These are phyloP conservation scores for Ochotona princeps DNA, from an alignment of 2,113 vertebrate genomes.

Conservation along the genomic window DNA sequence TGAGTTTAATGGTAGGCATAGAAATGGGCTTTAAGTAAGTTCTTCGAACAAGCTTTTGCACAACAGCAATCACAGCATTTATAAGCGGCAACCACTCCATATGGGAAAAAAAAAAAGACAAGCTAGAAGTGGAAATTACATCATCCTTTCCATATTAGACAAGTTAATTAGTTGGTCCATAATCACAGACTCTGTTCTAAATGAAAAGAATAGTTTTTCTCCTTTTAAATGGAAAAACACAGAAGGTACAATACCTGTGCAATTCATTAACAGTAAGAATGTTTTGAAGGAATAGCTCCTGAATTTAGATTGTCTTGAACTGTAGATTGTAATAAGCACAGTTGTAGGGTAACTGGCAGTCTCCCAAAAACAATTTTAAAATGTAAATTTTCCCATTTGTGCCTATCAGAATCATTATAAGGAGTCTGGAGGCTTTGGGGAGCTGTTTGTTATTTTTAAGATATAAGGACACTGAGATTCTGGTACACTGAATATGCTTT, in stretches of 20 bases:
- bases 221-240: slow-evolving; percentile 60
- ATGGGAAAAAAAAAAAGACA: slow-evolving; percentile 55
- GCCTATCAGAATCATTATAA: background rate
- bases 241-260: slow-evolving; percentile 60
- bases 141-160: slow-evolving; percentile 58
- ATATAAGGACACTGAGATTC: background rate
- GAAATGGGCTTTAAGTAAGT: slow-evolving; percentile 78
- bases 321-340: slow-evolving; percentile 3
- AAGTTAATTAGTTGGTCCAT: slow-evolving; percentile 67
- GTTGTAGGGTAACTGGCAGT: background rate
- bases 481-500: background rate
- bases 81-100: slow-evolving; percentile 45
- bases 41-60: slow-evolving; percentile 76
- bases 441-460: background rate
- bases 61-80: slow-evolving; percentile 53
- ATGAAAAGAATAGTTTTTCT: slow-evolving; percentile 69
- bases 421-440: background rate
- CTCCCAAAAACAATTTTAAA: slow-evolving; percentile 54
- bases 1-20: slow-evolving; percentile 76
- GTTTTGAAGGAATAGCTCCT: slow-evolving; percentile 54
- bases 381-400: slow-evolving; percentile 40
- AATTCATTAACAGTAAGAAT: slow-evolving; percentile 65
- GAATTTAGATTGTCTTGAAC: slow-evolving; percentile 62
- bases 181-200: slow-evolving; percentile 70
- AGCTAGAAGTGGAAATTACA: slow-evolving; percentile 69